Evolutionary conservation across 2,113 vertebrate genomes (phyloP).

Genomic region (Notechis scutatus): DNA sequence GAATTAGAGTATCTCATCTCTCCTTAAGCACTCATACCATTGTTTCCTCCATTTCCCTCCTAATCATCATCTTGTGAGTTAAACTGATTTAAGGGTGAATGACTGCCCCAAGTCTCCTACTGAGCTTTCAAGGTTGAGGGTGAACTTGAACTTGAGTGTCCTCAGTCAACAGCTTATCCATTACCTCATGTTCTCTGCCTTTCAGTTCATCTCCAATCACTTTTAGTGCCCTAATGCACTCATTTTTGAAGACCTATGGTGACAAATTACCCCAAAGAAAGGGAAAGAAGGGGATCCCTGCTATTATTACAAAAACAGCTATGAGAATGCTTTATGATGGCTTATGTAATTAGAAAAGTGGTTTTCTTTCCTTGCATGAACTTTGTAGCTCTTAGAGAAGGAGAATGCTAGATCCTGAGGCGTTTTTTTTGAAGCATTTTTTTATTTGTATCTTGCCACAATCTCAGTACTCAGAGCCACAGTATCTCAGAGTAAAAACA

Average conservation of each 20-base stretch:
- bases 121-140: neutral
- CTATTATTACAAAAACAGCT: neutral
- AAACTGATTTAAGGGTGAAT: neutral
- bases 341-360: neutral
- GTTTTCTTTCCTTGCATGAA: neutral
- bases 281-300: neutral
- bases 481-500: neutral
- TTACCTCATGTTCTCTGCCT: neutral
- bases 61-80: neutral
- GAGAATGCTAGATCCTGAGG: neutral
- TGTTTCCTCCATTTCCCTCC: neutral
- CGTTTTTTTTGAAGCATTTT: neutral
- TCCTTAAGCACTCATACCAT: neutral
- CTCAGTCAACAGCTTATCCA: neutral
- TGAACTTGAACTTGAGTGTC: neutral
- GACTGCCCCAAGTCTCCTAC: neutral
- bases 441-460: neutral
- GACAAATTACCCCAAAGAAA: neutral
- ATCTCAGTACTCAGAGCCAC: neutral
- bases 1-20: neutral
- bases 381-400: neutral
- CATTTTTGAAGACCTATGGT: neutral
- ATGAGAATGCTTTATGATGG: neutral
- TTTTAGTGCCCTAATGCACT: neutral
- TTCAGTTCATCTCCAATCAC: neutral